Base-by-base conservation (phyloP, 2,888 invertebrate species). In the Eucriotettix oculatus region DNA sequence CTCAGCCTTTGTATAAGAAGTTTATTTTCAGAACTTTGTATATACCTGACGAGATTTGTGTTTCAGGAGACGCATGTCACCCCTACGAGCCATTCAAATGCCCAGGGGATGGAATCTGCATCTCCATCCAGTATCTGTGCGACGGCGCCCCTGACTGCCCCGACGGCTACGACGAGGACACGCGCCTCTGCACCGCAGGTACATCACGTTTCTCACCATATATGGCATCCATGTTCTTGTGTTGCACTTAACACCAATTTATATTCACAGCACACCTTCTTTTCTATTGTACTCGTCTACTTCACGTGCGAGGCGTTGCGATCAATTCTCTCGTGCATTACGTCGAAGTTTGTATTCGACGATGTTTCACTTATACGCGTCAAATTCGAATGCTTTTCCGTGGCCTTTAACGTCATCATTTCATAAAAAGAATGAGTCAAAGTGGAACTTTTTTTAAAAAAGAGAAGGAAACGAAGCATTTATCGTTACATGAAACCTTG, bases 51-150 rank as follows among this genome's bases (percentile, higher is more conserved):
- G 2, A 42, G 43, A 10, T 9, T 42, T 52, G 53, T 16, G 42
- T 59, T 74, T 58, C 71, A 85, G 86, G 81, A 60, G 80, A 80
- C 64, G 81, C 85, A 68, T 95, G 95, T 70, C 94, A 92, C 72
- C 92, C 95, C 1, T 95, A 95, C 76, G 93, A 94, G 75, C 96
- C 95, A 48, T 96, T 96, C 79, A 92, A 92, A 73, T 96, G 96
- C 72, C 96, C 95, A 0, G 92, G 91, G 64, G 90, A 90, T 71
- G 90, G 89, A 43, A 86, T 88, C 73, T 96, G 95, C 77, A 95
- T 96, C 76, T 94, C 94, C 65, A 94, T 96, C 74, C 95, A 94
- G 73, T 95, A 96, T 76, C 80, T 95, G 58, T 96, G 95, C 73
- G 95, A 96, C 72, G 94, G 94, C 16, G 88, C 89, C 10, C 90